Base-by-base conservation (phyloP, 2,888 invertebrate species). In the Cynaeus angustus region DNA sequence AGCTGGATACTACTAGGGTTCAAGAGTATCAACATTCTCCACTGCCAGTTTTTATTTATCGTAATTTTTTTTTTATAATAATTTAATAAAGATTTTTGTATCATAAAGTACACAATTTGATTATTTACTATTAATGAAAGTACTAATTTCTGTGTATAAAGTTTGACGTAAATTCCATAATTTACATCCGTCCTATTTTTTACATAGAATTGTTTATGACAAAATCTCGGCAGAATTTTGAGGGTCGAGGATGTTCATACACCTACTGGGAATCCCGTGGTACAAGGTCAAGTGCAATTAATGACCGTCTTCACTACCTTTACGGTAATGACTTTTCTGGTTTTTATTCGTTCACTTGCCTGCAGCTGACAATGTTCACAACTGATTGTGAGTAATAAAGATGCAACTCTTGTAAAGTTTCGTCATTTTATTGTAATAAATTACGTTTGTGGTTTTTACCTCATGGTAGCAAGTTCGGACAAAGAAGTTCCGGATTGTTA, bases 211-310 rank as follows among this genome's bases (percentile, higher is more conserved):
- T 9, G 7, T 33, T 33, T 33, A 33, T 33, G 33, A 33, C 33
- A n/a, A 33, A 4, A 33, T 6, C 9, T 33, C n/a, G 33, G n/a
- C 7, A 7, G 12, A 7, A n/a, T 41, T 41, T 13, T 41, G 41
- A n/a, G 13, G 58, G 13, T 43, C 58, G 62, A 55, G 53, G 66
- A 66, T 66, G 66, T 66, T 66, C 38, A 43, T 50, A 56, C 55
- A 58, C 66, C 16, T 14, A 12, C 3, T 38, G 66, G 66, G 66
- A 66, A 55, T 66, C 66, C 66, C 66, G 56, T 50, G 9, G 28
- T 46, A 9, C 56, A 66, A 66, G 66, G 66, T 30, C 26, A 52
- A 46, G 30, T n/a, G n/a, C n/a, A n/a, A n/a, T n/a, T n/a, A n/a
- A n/a, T n/a, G n/a, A 10, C 10, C 33, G 33, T 33, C 12, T 1